Percentiles rank a stretch among this genome's conserved stretches.
Conservation (phyloP, 2,797 vertebrate genomes). For the Onychomys arenicola region DNA sequence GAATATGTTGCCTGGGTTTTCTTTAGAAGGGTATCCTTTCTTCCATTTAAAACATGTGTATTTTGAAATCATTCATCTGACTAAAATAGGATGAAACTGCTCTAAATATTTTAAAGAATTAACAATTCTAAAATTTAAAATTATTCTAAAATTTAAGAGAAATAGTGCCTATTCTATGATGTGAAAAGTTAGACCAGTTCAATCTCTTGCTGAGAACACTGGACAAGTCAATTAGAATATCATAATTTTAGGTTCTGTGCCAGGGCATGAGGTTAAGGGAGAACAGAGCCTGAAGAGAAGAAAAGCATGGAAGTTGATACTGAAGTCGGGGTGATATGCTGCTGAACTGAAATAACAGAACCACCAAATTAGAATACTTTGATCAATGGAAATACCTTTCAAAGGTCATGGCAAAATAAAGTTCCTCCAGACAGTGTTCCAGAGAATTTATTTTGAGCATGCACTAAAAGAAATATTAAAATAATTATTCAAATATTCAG, state of each 20-base stretch:
- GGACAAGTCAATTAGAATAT: background rate
- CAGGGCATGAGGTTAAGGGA: background rate
- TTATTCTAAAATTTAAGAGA: background rate
- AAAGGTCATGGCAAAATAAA: background rate
- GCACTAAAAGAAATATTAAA: background rate
- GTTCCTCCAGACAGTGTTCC: background rate
- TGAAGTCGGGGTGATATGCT: background rate
- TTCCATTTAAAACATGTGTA: background rate
- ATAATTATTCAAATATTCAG: background rate
- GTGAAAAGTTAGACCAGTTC: background rate
- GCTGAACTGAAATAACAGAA: background rate
- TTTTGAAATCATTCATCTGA: background rate
- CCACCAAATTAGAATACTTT: background rate
- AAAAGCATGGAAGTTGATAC: background rate
- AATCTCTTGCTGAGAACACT: background rate
- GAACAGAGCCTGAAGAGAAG: background rate
- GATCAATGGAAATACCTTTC: background rate
- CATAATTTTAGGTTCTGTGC: background rate
- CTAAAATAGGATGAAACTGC: background rate
- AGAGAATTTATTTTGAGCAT: background rate
- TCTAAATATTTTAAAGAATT: background rate
- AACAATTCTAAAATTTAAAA: background rate
- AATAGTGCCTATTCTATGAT: background rate
- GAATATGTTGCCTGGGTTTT: background rate
- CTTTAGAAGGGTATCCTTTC: background rate